Evolutionary conservation across 2,888 invertebrate species (phyloP).

Genomic region (Agrochola lota): DNA sequence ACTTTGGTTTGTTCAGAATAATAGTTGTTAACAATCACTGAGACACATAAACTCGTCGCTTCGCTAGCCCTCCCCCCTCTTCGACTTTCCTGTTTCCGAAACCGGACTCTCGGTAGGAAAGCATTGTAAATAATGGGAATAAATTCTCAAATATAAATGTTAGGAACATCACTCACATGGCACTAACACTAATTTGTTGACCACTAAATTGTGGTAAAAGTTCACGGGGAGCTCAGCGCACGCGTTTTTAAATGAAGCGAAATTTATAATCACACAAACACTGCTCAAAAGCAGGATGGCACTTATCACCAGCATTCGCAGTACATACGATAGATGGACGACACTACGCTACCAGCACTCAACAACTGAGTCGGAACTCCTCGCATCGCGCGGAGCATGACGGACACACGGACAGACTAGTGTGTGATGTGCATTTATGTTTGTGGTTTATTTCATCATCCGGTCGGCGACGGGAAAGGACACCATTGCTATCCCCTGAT

Average conservation of each 20-base stretch:
- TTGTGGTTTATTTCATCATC: slow-evolving; percentile 87
- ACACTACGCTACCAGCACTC: slow-evolving; percentile 77
- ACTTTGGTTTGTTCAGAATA: slow-evolving; percentile 31
- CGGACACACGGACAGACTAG: slow-evolving; percentile 77
- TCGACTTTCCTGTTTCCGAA: slow-evolving; percentile 90
- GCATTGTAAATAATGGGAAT: slow-evolving; percentile 81
- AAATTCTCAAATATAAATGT: slow-evolving; percentile 89
- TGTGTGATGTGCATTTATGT: slow-evolving; percentile 82
- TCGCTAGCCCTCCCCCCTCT: slow-evolving; percentile 81
- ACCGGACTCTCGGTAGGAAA: slow-evolving; percentile 88
- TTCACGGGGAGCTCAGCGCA: slow-evolving; percentile 83
- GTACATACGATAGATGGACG: slow-evolving; percentile 79
- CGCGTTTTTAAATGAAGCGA: slow-evolving; percentile 83
- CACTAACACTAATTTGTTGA: slow-evolving; percentile 86
- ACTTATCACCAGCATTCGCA: slow-evolving; percentile 86
- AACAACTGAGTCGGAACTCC: slow-evolving; percentile 67
- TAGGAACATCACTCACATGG: slow-evolving; percentile 90
- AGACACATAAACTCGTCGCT: slow-evolving; percentile 73
- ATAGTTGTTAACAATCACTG: slow-evolving; percentile 50
- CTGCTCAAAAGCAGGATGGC: slow-evolving; percentile 88
- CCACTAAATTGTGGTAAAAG: slow-evolving; percentile 73
- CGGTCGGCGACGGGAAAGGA: slow-evolving; percentile 92
- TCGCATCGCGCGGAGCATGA: slow-evolving; percentile 68
- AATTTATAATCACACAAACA: slow-evolving; percentile 83
- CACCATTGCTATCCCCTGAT: slow-evolving; percentile 94